These are phyloP conservation scores for Actinostola sp. DNA, from an alignment of 92 coral and sea anemone genomes.

Conservation along the genomic window DNA sequence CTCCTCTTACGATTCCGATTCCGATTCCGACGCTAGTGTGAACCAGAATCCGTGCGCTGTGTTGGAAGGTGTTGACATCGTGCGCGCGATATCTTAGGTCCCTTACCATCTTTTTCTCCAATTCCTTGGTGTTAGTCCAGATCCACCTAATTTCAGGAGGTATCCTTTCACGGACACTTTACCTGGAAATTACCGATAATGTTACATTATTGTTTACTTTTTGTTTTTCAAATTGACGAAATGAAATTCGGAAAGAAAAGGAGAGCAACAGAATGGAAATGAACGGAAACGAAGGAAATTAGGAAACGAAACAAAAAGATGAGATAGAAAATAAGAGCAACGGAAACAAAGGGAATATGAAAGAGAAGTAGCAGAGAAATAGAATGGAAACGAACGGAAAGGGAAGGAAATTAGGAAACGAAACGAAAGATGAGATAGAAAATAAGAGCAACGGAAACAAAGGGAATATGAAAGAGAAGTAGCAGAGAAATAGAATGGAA, in stretches of 20 bases:
- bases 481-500: too few species aligned
- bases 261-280: too few species aligned
- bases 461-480: background rate
- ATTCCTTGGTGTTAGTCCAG: slow-evolving; percentile 85
- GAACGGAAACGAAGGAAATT: too few species aligned
- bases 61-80: background rate
- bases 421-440: background rate
- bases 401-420: background rate
- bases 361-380: too few species aligned
- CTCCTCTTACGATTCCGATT: too few species aligned
- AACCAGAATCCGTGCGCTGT: too few species aligned
- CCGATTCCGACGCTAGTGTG: too few species aligned
- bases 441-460: background rate
- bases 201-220: too few species aligned
- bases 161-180: slow-evolving; percentile 68
- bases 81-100: too few species aligned
- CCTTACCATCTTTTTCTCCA: slow-evolving; percentile 95
- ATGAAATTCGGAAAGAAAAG: too few species aligned
- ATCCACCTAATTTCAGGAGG: slow-evolving; percentile 84
- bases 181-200: slow-evolving; percentile 6
- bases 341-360: background rate
- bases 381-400: too few species aligned
- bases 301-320: background rate
- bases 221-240: too few species aligned
- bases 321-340: background rate